phyloP scores from a whole-genome alignment of 2,888 invertebrate genomes.

The Drosophila colorata region DNA sequence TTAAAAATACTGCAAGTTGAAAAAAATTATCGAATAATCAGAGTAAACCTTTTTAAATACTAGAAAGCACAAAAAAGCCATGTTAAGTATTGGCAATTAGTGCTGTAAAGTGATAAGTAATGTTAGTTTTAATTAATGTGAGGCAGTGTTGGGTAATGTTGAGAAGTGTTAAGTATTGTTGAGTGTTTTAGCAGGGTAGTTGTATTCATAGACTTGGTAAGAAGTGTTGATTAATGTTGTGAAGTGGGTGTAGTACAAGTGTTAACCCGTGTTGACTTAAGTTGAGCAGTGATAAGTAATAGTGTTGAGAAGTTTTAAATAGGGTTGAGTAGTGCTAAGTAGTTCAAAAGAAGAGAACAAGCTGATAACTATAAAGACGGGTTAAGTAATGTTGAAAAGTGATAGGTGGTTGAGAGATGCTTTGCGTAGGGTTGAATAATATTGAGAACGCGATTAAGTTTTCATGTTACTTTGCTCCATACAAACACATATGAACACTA shows the following conservation, averaged over 20 bases:
- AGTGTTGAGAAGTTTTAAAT: neutral
- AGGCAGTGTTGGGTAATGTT: neutral
- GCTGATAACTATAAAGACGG: too few species aligned
- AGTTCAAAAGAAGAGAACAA: too few species aligned
- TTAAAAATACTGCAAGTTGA: too few species aligned
- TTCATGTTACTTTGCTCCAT: too few species aligned
- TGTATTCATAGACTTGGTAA: neutral
- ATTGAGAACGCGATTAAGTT: too few species aligned
- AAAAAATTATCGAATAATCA: too few species aligned
- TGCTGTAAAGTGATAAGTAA: neutral
- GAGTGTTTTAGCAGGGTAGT: too few species aligned
- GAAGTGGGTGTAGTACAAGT: neutral
- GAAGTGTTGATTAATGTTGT: neutral
- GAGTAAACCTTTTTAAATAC: neutral
- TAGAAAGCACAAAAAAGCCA: neutral
- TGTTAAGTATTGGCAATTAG: neutral
- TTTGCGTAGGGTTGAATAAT: too few species aligned
- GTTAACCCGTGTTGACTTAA: neutral
- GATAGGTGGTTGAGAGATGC: too few species aligned
- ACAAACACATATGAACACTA: neutral
- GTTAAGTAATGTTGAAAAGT: too few species aligned
- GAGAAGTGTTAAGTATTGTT: too few species aligned
- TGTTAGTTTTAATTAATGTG: neutral
- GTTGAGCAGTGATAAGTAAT: too few species aligned
- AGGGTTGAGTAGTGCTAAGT: neutral